Conservation (phyloP, 1,140 invertebrate species). For the Colletes gigas region DNA sequence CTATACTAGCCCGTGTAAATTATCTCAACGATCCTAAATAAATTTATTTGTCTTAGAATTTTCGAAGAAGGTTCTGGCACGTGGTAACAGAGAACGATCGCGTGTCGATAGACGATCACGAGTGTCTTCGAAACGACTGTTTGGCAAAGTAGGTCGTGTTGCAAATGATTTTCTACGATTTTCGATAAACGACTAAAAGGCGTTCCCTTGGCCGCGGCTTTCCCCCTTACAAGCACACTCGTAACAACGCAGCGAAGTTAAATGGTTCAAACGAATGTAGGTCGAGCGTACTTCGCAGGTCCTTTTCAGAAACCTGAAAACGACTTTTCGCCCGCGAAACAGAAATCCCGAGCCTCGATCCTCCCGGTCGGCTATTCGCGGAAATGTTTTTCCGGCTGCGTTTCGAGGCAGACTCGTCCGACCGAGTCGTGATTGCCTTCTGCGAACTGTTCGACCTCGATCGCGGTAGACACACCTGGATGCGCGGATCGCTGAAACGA, state of each 20-base stretch:
- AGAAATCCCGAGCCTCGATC: constrained; percentile 6
- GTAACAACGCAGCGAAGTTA: constrained; percentile 3
- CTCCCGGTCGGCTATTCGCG: neutral
- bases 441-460: constrained; percentile 37
- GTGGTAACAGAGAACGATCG: too few relatives aligned
- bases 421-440: constrained; percentile 32
- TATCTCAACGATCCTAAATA: too few relatives aligned
- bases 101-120: too few relatives aligned
- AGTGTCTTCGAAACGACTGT: too few relatives aligned
- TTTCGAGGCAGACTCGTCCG: neutral
- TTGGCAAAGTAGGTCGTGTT: neutral
- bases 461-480: constrained; percentile 35
- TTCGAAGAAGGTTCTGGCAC: too few relatives aligned
- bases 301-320: neutral
- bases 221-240: neutral
- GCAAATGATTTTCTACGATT: neutral
- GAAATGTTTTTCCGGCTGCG: constrained; percentile 3
- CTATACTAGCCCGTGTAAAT: too few relatives aligned
- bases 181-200: neutral
- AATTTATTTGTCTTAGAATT: too few relatives aligned
- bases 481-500: constrained; percentile 43
- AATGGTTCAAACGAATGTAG: constrained; percentile 20
- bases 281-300: neutral
- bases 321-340: neutral
- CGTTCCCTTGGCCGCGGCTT: too few relatives aligned